phyloP scores from a whole-genome alignment of 2,113 vertebrate genomes.

The Calyptommatus sinebrachiatus region DNA sequence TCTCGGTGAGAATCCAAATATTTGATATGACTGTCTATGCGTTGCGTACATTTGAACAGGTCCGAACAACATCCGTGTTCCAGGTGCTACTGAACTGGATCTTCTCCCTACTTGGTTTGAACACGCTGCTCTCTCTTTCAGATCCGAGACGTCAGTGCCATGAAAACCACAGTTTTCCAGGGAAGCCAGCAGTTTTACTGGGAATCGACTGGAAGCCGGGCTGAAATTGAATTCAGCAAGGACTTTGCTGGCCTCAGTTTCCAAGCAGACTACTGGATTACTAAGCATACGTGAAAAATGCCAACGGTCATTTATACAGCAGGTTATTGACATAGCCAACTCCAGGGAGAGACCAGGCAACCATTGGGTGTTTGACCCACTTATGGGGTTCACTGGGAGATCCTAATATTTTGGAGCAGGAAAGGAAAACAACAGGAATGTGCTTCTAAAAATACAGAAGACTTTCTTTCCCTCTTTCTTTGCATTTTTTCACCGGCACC shows the following conservation, averaged over 20 bases:
- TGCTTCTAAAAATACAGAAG: too few species aligned
- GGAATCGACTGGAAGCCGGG: slow-evolving; percentile 87
- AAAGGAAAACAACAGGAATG: too few species aligned
- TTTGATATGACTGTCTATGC: too few species aligned
- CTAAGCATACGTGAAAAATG: slow-evolving; percentile 46
- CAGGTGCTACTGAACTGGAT: too few species aligned
- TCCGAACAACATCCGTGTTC: too few species aligned
- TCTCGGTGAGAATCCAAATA: slow-evolving; percentile 75
- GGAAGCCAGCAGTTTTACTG: slow-evolving; percentile 83
- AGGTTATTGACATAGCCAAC: too few species aligned
- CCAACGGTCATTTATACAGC: neutral
- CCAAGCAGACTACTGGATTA: slow-evolving; percentile 79
- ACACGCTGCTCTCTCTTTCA: slow-evolving; percentile 46
- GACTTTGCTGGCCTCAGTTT: slow-evolving; percentile 76
- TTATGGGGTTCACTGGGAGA: too few species aligned
- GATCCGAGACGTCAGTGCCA: slow-evolving; percentile 84
- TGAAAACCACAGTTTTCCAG: slow-evolving; percentile 81
- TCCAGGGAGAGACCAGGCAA: neutral
- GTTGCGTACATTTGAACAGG: too few species aligned
- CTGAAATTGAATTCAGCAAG: slow-evolving; percentile 89
- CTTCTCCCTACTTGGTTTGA: too few species aligned
- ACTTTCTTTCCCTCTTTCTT: neutral
- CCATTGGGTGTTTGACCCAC: neutral
- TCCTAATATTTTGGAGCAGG: too few species aligned
- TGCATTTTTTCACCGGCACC: too few species aligned